Evolutionary conservation across 2,797 vertebrate genomes (phyloP).

Genomic region (Percopsis omiscomaycus): DNA sequence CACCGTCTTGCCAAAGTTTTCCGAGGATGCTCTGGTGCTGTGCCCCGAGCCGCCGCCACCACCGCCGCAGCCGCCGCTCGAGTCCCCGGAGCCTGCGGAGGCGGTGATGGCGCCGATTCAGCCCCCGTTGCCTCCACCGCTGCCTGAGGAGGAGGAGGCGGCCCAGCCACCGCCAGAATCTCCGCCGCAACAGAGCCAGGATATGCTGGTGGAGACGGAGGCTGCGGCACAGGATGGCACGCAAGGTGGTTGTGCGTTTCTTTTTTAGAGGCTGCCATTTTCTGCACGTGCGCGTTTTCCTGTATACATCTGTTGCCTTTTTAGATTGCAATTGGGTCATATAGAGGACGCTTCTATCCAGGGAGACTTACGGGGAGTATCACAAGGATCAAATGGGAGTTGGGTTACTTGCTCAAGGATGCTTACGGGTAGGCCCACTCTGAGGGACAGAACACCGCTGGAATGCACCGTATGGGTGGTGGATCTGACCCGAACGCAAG

Average conservation of each 20-base stretch:
- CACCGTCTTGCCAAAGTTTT: constrained; percentile 50
- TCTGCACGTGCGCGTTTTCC: neutral
- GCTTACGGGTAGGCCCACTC: too few species aligned
- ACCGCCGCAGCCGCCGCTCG: constrained; percentile 25
- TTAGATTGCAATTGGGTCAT: too few species aligned
- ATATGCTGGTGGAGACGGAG: constrained; percentile 34
- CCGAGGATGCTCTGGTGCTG: constrained; percentile 36
- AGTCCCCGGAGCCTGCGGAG: constrained; percentile 26
- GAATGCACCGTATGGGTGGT: too few species aligned
- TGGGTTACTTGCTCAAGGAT: too few species aligned
- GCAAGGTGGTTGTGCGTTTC: constrained; percentile 47
- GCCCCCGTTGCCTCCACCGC: constrained; percentile 35
- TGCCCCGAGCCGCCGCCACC: constrained; percentile 45
- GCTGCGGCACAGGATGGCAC: constrained; percentile 17
- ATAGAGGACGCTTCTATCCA: too few species aligned
- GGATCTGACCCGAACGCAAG: too few species aligned
- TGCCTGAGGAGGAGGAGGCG: neutral
- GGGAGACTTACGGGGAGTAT: too few species aligned
- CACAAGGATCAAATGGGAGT: too few species aligned
- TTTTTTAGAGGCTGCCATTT: neutral
- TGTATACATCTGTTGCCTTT: neutral
- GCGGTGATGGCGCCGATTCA: constrained; percentile 24
- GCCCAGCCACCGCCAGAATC: constrained; percentile 12
- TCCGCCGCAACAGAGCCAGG: constrained; percentile 18
- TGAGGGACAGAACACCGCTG: too few species aligned